Percentiles rank a stretch among this genome's conserved stretches.
Conservation (phyloP, 2,797 vertebrate species). For the Pangasius larnaudii region DNA sequence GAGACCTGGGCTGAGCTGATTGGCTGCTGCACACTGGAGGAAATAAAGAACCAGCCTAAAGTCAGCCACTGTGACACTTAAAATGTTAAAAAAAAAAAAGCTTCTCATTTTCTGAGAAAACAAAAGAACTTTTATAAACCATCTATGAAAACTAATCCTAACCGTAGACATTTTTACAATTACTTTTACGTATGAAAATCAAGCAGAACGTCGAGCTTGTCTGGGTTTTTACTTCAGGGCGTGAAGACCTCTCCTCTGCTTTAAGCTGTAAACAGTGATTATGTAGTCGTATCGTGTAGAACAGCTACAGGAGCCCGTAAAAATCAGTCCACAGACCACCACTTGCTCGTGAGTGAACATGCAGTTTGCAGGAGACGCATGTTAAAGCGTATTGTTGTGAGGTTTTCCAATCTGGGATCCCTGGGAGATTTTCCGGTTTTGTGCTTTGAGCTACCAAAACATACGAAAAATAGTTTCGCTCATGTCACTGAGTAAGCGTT, state of each 20-base stretch:
- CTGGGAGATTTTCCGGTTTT: background rate
- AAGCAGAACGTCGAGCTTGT: background rate
- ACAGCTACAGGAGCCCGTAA: background rate
- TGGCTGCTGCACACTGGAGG: background rate
- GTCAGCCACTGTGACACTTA: background rate
- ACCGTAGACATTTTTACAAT: background rate
- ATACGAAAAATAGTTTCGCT: background rate
- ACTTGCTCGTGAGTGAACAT: background rate
- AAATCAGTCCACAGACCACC: background rate
- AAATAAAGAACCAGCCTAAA: background rate
- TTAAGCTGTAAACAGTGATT: background rate
- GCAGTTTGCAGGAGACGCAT: background rate
- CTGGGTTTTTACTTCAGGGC: background rate
- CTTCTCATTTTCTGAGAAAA: too few species aligned
- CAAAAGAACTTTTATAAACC: background rate
- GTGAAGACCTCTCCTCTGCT: background rate
- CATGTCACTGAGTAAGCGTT: background rate
- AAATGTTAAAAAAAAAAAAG: too few species aligned
- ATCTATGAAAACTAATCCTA: background rate
- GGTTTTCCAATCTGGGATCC: background rate
- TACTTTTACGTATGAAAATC: background rate
- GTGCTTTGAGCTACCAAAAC: background rate
- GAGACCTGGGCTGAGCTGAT: background rate
- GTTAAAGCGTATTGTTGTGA: background rate
- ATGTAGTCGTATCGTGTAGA: background rate